phyloP scores from a whole-genome alignment of 2,888 invertebrate species.

The Protophormia terraenovae region DNA sequence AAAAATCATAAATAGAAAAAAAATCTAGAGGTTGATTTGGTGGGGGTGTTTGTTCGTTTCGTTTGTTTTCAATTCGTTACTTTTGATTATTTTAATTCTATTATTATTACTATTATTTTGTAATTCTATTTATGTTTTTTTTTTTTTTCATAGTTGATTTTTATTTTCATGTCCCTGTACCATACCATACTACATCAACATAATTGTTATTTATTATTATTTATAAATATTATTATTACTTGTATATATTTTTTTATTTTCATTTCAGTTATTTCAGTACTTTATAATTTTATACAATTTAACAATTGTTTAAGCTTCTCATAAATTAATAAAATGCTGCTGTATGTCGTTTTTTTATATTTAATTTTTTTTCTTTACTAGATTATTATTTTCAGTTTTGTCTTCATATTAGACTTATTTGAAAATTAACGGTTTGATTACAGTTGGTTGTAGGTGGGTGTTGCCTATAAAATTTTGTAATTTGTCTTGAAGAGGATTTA shows the following conservation, averaged over 20 bases:
- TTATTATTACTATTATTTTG: slow-evolving; percentile 62
- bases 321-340: slow-evolving; percentile 67
- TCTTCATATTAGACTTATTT: slow-evolving; percentile 44
- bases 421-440: slow-evolving; percentile 51
- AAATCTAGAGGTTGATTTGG: slow-evolving; percentile 10
- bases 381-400: slow-evolving; percentile 24
- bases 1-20: slow-evolving; percentile 1
- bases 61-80: slow-evolving; percentile 54
- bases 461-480: slow-evolving; percentile 60
- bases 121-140: slow-evolving; percentile 38
- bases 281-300: slow-evolving; percentile 65
- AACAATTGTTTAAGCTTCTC: slow-evolving; percentile 68
- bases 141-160: neutral
- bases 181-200: slow-evolving; percentile 46
- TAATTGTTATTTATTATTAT: slow-evolving; percentile 67
- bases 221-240: slow-evolving; percentile 43
- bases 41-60: slow-evolving; percentile 49
- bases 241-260: neutral
- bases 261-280: slow-evolving; percentile 9
- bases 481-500: slow-evolving; percentile 66
- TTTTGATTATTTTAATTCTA: slow-evolving; percentile 62
- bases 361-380: neutral
- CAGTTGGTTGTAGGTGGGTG: slow-evolving; percentile 55
- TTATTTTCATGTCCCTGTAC: neutral
- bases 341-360: slow-evolving; percentile 42